Conservation (phyloP, 2,888 invertebrate species). For the Esperia sulphurella region DNA sequence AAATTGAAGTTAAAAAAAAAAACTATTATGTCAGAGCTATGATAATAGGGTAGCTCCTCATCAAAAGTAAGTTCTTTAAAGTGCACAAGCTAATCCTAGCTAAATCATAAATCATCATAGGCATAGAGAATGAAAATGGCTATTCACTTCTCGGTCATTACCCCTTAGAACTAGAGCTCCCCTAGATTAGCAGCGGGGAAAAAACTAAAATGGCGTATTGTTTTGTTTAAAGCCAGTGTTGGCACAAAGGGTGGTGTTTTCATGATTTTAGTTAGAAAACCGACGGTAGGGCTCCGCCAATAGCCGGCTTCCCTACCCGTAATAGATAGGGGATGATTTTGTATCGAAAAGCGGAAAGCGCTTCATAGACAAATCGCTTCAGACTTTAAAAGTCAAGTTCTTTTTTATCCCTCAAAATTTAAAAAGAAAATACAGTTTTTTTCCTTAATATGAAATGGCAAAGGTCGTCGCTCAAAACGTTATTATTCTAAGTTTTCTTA, state of each 20-base stretch:
- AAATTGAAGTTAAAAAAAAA: too few relatives aligned
- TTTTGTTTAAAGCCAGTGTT: constrained; percentile 58
- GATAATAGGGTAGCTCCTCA: too few relatives aligned
- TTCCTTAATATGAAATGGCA: too few relatives aligned
- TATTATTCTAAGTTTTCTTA: too few relatives aligned
- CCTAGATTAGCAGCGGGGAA: constrained; percentile 60
- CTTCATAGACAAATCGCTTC: constrained; percentile 47
- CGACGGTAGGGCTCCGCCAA: constrained; percentile 50
- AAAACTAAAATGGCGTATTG: constrained; percentile 65
- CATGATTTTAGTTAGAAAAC: constrained; percentile 60
- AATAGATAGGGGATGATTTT: constrained; percentile 63
- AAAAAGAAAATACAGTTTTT: too few relatives aligned
- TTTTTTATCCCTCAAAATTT: too few relatives aligned
- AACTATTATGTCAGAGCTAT: too few relatives aligned
- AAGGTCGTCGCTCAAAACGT: too few relatives aligned
- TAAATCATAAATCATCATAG: constrained; percentile 1
- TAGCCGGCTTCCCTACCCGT: constrained; percentile 42
- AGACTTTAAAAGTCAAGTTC: too few relatives aligned
- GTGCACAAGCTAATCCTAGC: neutral
- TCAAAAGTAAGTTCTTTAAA: neutral
- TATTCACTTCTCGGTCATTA: constrained; percentile 50
- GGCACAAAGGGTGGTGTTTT: constrained; percentile 62
- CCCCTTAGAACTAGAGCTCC: constrained; percentile 49
- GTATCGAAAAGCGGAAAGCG: constrained; percentile 48
- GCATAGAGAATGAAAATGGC: constrained; percentile 22